phyloP scores from a whole-genome alignment of 2,113 vertebrate genomes.

The Bufo gargarizans region DNA sequence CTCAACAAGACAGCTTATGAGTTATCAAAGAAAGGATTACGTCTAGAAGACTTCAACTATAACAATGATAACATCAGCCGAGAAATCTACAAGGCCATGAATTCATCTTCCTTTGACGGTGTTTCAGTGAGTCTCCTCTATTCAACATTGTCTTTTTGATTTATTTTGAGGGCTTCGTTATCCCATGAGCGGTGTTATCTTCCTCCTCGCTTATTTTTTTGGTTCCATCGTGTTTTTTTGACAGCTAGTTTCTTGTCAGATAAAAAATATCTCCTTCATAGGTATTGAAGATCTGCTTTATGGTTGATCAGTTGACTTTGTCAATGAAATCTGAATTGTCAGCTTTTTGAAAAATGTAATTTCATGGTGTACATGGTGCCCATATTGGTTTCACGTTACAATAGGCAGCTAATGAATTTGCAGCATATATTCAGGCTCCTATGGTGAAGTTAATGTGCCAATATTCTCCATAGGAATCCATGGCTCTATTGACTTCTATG shows the following conservation, averaged over 20 bases:
- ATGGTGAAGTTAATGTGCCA: not conserved
- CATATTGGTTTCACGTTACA: not conserved
- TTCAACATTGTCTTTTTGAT: not conserved
- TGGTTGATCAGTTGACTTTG: not conserved
- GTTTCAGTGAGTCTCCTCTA: conserved; percentile 83
- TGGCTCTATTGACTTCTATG: not conserved
- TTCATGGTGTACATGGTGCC: not conserved
- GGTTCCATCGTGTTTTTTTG: not conserved
- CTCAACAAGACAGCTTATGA: conserved; percentile 92
- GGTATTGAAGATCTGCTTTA: not conserved
- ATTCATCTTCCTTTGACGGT: conserved; percentile 93
- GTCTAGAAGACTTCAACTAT: conserved; percentile 95
- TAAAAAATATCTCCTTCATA: not conserved
- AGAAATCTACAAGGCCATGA: conserved; percentile 93
- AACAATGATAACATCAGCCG: conserved; percentile 93
- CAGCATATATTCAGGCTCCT: not conserved
- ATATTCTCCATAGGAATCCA: not conserved
- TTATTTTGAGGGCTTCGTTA: not conserved
- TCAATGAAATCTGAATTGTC: not conserved
- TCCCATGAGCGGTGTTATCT: not conserved
- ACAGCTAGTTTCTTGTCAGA: not conserved
- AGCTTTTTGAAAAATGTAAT: not conserved
- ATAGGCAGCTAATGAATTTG: not conserved
- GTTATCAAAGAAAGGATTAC: conserved; percentile 80
- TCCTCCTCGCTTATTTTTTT: conserved; percentile 5